A percentile compares a stretch with the other conserved stretches of the same genome.
Conservation (phyloP, 2,888 invertebrate species). For the Stenotaenia linearis region DNA sequence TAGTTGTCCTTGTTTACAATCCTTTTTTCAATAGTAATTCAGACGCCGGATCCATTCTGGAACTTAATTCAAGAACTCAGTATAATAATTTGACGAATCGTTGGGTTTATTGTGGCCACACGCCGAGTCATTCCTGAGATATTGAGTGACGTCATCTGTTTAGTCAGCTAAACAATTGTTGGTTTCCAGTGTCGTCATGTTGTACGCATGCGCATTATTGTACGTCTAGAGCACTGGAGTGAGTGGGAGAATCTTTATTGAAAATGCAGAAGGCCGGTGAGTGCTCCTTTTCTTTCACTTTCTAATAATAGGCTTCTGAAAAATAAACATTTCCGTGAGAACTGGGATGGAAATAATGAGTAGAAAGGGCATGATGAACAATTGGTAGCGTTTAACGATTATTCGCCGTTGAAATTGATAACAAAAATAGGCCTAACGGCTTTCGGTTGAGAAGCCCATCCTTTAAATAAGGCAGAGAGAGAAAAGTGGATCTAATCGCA, state of each 20-base stretch:
- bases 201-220: background rate
- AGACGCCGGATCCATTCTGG: background rate
- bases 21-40: background rate
- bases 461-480: background rate
- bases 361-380: background rate
- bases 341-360: background rate
- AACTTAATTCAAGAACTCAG: background rate
- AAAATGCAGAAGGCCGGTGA: background rate
- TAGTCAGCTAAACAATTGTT: background rate
- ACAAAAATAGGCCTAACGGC: background rate
- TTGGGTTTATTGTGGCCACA: background rate
- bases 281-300: conserved; percentile 17
- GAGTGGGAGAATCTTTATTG: conserved; percentile 9
- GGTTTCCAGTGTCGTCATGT: background rate
- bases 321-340: conserved; percentile 20
- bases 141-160: background rate
- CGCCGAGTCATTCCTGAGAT: background rate
- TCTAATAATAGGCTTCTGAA: background rate
- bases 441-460: conserved; percentile 17
- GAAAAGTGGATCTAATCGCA: background rate
- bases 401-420: background rate
- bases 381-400: background rate
- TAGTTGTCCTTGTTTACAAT: background rate
- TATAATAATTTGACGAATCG: background rate
- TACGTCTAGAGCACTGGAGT: background rate